Evolutionary conservation across 1,140 invertebrate genomes (phyloP).

Genomic region (Diploscapter pachys): DNA sequence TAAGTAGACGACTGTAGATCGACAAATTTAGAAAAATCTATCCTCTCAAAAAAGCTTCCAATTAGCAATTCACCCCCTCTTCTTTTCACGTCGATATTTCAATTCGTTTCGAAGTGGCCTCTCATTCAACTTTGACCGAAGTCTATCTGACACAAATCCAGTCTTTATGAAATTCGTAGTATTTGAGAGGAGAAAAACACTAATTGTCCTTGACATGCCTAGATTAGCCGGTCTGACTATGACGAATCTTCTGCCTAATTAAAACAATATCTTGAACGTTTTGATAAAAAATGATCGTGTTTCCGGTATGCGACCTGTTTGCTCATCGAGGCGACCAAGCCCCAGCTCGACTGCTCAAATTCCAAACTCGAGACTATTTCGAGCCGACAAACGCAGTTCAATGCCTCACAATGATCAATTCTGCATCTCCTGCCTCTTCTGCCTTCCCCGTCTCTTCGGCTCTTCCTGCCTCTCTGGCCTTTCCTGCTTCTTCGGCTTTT

Average conservation of each 20-base stretch:
- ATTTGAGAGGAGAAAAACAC: too few species aligned
- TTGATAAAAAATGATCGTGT: background rate
- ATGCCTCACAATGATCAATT: slow-evolving; percentile 31
- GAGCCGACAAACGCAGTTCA: slow-evolving; percentile 52
- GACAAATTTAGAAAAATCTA: slow-evolving; percentile 2
- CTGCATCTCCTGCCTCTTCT: background rate
- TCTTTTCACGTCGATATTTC: background rate
- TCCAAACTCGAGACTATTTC: slow-evolving; percentile 58
- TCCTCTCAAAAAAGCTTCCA: background rate
- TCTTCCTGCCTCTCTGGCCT: too few species aligned
- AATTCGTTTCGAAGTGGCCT: background rate
- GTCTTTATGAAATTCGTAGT: too few species aligned
- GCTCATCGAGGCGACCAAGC: slow-evolving; percentile 55
- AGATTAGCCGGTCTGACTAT: background rate
- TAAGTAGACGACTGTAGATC: background rate
- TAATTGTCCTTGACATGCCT: background rate
- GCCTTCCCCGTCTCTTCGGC: too few species aligned
- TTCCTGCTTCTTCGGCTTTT: too few species aligned
- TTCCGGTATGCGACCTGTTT: slow-evolving; percentile 55
- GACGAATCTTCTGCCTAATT: background rate
- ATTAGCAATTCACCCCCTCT: background rate
- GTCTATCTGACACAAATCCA: too few species aligned
- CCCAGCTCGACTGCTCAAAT: slow-evolving; percentile 55
- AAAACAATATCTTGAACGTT: slow-evolving; percentile 1
- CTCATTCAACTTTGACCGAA: background rate